A percentile compares a stretch with the other conserved stretches of the same genome.
Evolutionary conservation across 2,113 vertebrate genomes (phyloP).

Genomic region (Oostethus manadensis): DNA sequence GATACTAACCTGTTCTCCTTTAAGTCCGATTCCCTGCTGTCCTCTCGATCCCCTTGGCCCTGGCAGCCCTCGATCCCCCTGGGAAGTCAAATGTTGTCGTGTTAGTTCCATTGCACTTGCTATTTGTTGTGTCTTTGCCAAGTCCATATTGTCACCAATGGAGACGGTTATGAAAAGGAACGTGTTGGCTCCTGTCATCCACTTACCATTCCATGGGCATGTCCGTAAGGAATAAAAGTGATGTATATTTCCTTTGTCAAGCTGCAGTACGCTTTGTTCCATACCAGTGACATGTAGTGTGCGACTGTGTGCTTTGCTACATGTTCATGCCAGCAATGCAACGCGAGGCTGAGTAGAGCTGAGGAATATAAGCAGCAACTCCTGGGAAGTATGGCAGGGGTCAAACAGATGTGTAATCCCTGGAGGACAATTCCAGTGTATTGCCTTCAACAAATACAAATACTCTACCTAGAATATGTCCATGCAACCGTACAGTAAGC

Average conservation of each 20-base stretch:
- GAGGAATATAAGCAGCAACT: slow-evolving; percentile 12
- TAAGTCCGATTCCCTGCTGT: slow-evolving; percentile 78
- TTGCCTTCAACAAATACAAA: slow-evolving; percentile 1
- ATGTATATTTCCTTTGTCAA: not conserved
- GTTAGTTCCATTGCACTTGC: slow-evolving; percentile 26
- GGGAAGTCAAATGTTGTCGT: slow-evolving; percentile 45
- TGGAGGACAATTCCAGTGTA: slow-evolving; percentile 25
- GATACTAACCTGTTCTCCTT: slow-evolving; percentile 82
- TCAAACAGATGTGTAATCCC: slow-evolving; percentile 44
- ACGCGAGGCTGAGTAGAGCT: slow-evolving; percentile 4
- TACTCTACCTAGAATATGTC: not conserved
- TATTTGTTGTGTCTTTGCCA: slow-evolving; percentile 33
- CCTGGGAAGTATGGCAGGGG: slow-evolving; percentile 11
- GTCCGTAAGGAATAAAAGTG: slow-evolving; percentile 23
- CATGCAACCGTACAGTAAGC: slow-evolving; percentile 1
- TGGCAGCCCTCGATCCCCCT: slow-evolving; percentile 82
- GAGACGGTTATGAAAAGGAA: slow-evolving; percentile 2
- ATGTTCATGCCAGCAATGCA: not conserved
- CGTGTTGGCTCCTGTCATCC: slow-evolving; percentile 40
- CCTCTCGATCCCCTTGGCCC: slow-evolving; percentile 78
- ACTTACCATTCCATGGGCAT: slow-evolving; percentile 20
- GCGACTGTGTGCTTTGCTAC: not conserved
- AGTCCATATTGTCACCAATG: slow-evolving; percentile 43
- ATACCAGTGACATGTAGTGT: not conserved
- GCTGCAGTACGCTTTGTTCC: not conserved